phyloP scores from a whole-genome alignment of 1,140 invertebrate genomes.

The Micrasema longulum region DNA sequence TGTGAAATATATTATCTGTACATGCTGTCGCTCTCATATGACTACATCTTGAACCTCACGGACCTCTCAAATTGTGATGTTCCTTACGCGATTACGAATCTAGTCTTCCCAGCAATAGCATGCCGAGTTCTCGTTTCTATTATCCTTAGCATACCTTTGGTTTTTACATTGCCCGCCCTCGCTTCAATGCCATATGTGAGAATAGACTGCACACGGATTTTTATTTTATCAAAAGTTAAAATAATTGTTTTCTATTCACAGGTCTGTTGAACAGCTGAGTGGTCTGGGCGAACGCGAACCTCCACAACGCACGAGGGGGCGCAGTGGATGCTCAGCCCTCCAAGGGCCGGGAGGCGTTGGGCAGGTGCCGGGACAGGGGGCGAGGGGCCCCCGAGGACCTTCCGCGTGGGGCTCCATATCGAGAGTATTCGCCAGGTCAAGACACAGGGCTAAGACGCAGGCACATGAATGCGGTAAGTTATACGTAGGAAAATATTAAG shows the following conservation, averaged over 20 bases:
- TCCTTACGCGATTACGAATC: no score
- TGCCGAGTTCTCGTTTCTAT: no score
- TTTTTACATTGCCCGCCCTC: not conserved
- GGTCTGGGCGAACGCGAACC: slow-evolving; percentile 73
- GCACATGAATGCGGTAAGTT: slow-evolving; percentile 50
- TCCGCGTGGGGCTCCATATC: slow-evolving; percentile 85
- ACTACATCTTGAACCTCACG: no score
- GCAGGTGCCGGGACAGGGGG: slow-evolving; percentile 62
- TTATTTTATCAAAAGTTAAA: no score
- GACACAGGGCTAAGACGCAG: slow-evolving; percentile 80
- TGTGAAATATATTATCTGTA: no score
- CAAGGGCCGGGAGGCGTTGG: slow-evolving; percentile 59
- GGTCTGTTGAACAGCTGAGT: slow-evolving; percentile 82
- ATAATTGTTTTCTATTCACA: slow-evolving; percentile 56
- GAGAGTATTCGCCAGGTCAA: slow-evolving; percentile 85
- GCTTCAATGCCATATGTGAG: no score
- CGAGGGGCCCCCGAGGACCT: slow-evolving; percentile 69
- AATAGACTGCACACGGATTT: not conserved
- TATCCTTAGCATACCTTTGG: no score
- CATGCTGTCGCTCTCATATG: no score
- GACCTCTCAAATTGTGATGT: no score
- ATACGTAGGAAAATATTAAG: no score
- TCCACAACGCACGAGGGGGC: slow-evolving; percentile 55
- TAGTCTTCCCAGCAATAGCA: no score
- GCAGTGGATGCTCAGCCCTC: slow-evolving; percentile 58